Evolutionary conservation across 2,888 invertebrate species (phyloP).

Genomic region (Ennomos fuscantarius): DNA sequence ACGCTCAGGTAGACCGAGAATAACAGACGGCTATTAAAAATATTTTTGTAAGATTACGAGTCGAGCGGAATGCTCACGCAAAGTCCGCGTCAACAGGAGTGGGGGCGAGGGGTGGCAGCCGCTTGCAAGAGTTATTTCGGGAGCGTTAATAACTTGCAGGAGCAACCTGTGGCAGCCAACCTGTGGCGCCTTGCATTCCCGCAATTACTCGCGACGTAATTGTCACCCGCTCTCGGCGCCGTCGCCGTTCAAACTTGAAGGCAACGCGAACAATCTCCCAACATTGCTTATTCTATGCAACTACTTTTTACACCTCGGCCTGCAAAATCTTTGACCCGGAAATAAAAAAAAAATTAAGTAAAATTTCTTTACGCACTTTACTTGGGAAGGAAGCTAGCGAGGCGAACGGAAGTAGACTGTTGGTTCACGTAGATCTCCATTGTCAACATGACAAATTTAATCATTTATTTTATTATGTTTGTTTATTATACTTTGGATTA

Average conservation of each 20-base stretch:
- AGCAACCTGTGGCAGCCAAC: constrained; percentile 69
- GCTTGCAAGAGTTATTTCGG: constrained; percentile 49
- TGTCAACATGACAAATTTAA: too few relatives aligned
- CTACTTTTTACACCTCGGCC: constrained; percentile 6
- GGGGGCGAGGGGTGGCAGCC: constrained; percentile 25
- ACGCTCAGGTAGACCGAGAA: neutral
- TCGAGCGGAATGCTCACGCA: constrained; percentile 26
- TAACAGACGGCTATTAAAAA: constrained; percentile 2
- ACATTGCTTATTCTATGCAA: constrained; percentile 13
- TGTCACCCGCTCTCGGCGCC: constrained; percentile 17
- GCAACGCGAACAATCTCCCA: constrained; percentile 1
- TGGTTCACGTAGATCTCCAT: too few relatives aligned
- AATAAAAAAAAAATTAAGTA: too few relatives aligned
- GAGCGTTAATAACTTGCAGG: constrained; percentile 62
- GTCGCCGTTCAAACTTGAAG: constrained; percentile 3
- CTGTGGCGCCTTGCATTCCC: constrained; percentile 54
- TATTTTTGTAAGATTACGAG: constrained; percentile 15
- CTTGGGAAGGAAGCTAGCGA: too few relatives aligned
- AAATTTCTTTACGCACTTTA: too few relatives aligned
- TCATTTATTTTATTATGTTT: too few relatives aligned
- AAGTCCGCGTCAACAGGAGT: constrained; percentile 31
- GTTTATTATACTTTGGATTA: too few relatives aligned
- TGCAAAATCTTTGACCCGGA: constrained; percentile 3
- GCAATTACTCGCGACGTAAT: constrained; percentile 36
- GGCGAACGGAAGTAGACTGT: too few relatives aligned